These are phyloP conservation scores for Clamator glandarius DNA, from an alignment of 2,797 vertebrate species.

Conservation along the genomic window DNA sequence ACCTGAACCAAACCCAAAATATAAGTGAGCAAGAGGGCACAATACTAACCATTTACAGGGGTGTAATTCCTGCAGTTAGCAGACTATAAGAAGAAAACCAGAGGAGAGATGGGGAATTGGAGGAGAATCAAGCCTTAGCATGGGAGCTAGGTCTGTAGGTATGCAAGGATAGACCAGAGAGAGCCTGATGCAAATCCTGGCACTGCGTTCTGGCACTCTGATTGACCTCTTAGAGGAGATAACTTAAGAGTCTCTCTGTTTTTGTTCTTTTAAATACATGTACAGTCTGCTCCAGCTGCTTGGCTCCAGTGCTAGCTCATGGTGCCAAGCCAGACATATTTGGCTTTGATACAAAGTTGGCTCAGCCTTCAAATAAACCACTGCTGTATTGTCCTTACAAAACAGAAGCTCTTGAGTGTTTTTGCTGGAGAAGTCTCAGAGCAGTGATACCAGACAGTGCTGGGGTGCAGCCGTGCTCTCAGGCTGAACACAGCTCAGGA, in stretches of 20 bases:
- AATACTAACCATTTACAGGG: background rate
- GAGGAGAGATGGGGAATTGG: background rate
- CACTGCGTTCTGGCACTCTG: background rate
- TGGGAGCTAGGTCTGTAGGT: background rate
- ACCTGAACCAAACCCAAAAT: background rate
- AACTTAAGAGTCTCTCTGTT: constrained; percentile 37
- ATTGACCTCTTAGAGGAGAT: constrained; percentile 50
- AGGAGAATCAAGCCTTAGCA: background rate
- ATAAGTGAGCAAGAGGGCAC: background rate
- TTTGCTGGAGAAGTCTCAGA: background rate
- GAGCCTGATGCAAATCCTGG: constrained; percentile 26
- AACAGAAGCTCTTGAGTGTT: constrained; percentile 53
- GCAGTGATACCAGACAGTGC: accelerated
- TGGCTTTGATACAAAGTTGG: constrained; percentile 48
- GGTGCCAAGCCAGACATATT: constrained; percentile 51
- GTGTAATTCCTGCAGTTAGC: background rate
- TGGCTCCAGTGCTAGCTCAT: background rate
- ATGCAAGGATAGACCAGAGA: background rate
- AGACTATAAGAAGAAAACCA: background rate
- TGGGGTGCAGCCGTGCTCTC: background rate
- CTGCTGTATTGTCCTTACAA: background rate
- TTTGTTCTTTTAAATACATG: constrained; percentile 44
- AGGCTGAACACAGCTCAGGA: background rate
- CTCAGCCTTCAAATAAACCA: constrained; percentile 56
- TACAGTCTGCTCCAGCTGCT: constrained; percentile 62